Evolutionary conservation across 2,797 vertebrate species (phyloP).

Genomic region (Nothura maculosa): DNA sequence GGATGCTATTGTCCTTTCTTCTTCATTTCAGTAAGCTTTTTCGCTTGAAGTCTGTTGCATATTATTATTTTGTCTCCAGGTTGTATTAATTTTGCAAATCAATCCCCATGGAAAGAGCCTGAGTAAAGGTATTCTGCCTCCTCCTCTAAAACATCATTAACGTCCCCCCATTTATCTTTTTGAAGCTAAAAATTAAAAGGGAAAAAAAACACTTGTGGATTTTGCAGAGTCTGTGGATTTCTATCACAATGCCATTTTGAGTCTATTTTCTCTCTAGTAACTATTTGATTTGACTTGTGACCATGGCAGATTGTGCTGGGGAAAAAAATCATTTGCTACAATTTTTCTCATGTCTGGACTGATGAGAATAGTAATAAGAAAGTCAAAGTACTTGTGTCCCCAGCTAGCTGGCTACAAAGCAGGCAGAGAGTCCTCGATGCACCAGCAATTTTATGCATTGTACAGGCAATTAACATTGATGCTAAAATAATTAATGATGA

Average conservation of each 20-base stretch:
- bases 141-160: constrained; percentile 19
- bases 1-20: constrained; percentile 1
- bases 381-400: background rate
- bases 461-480: constrained; percentile 51
- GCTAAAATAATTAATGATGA: constrained; percentile 53
- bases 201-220: background rate
- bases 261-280: constrained; percentile 2
- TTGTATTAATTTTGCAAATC: constrained; percentile 50
- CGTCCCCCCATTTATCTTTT: constrained; percentile 1
- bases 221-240: background rate
- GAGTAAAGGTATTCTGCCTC: background rate
- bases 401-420: constrained; percentile 12
- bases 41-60: background rate
- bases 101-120: background rate
- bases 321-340: background rate
- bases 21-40: background rate
- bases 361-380: constrained; percentile 38
- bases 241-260: background rate
- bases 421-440: constrained; percentile 14
- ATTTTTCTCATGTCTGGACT: constrained; percentile 38
- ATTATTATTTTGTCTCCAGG: constrained; percentile 22
- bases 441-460: background rate
- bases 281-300: constrained; percentile 41
- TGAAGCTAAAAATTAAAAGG: constrained; percentile 52
- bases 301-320: background rate